phyloP scores from a whole-genome alignment of 2,113 vertebrate species.

The Chlorodrepanis virens region DNA sequence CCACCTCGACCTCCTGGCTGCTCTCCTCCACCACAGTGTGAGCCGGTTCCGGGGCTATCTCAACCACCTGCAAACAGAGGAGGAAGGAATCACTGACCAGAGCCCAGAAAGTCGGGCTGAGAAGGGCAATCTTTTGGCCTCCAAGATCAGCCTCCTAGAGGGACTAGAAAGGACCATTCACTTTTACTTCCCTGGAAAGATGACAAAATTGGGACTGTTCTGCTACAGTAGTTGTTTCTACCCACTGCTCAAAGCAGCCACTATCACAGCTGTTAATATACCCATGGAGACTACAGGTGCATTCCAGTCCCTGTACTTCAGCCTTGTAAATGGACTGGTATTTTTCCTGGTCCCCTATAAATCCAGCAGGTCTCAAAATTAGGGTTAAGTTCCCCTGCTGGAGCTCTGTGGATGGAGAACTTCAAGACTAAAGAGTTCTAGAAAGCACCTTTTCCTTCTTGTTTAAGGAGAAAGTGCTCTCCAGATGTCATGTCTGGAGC shows the following conservation, averaged over 20 bases:
- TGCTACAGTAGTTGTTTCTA: neutral
- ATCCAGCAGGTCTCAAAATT: neutral
- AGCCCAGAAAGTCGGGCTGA: neutral
- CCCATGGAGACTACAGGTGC: fast-evolving
- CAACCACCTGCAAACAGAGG: constrained; percentile 70
- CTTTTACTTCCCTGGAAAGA: neutral
- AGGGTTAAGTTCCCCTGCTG: neutral
- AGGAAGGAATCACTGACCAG: neutral
- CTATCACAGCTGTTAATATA: neutral
- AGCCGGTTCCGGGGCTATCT: constrained; percentile 77
- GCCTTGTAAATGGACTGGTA: neutral
- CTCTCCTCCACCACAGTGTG: constrained; percentile 75
- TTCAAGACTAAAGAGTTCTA: neutral
- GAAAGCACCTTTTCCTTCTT: neutral
- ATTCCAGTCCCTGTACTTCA: neutral
- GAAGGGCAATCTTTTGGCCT: neutral
- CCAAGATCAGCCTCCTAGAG: neutral
- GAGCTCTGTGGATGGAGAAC: neutral
- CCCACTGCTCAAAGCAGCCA: neutral
- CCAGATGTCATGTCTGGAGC: neutral
- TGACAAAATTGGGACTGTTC: neutral
- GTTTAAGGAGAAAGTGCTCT: neutral
- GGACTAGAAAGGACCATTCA: neutral
- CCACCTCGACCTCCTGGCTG: constrained; percentile 73
- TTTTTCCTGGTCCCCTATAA: neutral